These are phyloP conservation scores for Drymonia ruficornis DNA, from an alignment of 2,888 invertebrate species.

Conservation along the genomic window DNA sequence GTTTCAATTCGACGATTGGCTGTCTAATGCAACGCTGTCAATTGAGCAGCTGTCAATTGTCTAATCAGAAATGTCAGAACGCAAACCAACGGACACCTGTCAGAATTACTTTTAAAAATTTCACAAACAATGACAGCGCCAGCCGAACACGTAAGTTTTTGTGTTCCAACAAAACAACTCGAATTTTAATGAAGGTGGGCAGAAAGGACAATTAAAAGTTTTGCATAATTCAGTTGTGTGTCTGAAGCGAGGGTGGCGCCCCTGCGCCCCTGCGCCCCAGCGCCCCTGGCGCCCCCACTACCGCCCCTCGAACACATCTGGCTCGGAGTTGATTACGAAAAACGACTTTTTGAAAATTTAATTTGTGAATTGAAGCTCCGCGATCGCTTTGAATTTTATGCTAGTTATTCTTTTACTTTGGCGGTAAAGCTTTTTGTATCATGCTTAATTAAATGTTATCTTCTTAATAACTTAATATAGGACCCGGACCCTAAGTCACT, in stretches of 20 bases:
- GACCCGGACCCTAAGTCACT: too few relatives aligned
- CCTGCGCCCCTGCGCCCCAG: not conserved
- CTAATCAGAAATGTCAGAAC: not conserved
- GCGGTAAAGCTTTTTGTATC: not conserved
- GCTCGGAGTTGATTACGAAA: slow-evolving; percentile 51
- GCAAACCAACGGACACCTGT: slow-evolving; percentile 10
- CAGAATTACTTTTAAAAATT: slow-evolving; percentile 30
- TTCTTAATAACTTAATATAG: too few relatives aligned
- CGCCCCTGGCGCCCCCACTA: slow-evolving; percentile 13
- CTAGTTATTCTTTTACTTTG: not conserved
- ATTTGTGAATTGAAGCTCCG: slow-evolving; percentile 49
- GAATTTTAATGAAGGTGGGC: slow-evolving; percentile 70
- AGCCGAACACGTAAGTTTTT: slow-evolving; percentile 42
- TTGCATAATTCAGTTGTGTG: slow-evolving; percentile 64
- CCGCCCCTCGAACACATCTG: slow-evolving; percentile 47
- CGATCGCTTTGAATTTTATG: slow-evolving; percentile 43
- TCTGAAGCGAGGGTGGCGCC: slow-evolving; percentile 37
- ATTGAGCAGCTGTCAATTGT: not conserved
- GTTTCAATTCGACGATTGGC: too few relatives aligned
- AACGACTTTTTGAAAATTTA: slow-evolving; percentile 58
- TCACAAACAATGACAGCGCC: slow-evolving; percentile 20
- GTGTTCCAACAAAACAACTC: slow-evolving; percentile 59
- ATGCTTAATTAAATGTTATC: too few relatives aligned
- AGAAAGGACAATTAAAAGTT: slow-evolving; percentile 70
- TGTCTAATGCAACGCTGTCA: too few relatives aligned